Base-by-base conservation (phyloP, 1,140 invertebrate species). In the Triops cancriformis region DNA sequence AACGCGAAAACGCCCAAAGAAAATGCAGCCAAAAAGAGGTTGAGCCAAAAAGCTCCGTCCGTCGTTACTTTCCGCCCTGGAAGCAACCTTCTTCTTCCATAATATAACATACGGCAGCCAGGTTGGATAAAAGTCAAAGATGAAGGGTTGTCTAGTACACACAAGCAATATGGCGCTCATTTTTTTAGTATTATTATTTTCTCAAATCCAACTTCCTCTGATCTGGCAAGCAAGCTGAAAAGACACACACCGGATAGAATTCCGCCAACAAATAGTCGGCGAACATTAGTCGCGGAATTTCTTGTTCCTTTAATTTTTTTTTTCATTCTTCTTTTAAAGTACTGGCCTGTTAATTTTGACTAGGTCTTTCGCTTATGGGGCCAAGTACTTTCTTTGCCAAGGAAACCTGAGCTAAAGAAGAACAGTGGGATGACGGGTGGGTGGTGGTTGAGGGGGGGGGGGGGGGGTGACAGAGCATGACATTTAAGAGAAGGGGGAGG, bases 71-170 rank as follows among this genome's bases (percentile, higher is more conserved):
- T 64, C 23, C 18, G 5, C 51, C 23, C 18, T 18, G 3, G 51
- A 64, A 64, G 51, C 14, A 23, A 64, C 51, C 18, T 37, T 64
- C 51, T 64, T 14, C 51, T 64, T 64, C 31, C 31, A 37, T 64
- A 64, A 64, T 64, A n/a, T 64, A 64, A 64, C 51, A 18, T 64
- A 64, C 14, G 10, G 51, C 51, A 64, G 51, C 51, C 51, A 64
- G 51, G 51, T 64, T 64, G 51, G 51, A 64, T 64, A 64, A 64
- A 64, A 64, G 51, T 64, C 51, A 64, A 64, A 64, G n/a, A 64
- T 18, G 51, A 64, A 64, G 51, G 51, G 51, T 64, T 64, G 51
- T 64, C 51, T 64, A 64, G 18, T 64, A 23, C 18, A 64, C 23
- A 64, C n/a, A 64, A 64, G 51, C 14, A 18, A 64, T 23, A 64